Conservation (phyloP, 35 echinoderm and acorn worm species). For the Ophiothrix spiculata region DNA sequence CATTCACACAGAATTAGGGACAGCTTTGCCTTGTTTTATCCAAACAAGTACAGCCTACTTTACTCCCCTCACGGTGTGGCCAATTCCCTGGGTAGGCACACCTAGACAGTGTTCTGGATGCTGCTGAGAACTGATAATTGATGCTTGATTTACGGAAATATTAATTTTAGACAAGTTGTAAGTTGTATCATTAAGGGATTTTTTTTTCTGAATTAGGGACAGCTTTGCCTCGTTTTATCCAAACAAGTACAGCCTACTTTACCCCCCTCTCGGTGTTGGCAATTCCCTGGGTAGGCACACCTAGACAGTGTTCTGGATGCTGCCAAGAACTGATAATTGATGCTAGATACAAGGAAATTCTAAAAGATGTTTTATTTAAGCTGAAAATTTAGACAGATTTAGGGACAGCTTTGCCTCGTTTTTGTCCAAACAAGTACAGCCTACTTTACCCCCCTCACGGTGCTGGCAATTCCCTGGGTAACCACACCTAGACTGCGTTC, state of each 20-base stretch:
- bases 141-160: neutral
- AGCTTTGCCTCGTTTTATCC: too few species aligned
- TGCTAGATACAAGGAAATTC: too few species aligned
- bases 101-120: neutral
- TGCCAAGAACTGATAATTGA: neutral
- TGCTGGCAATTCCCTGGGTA: too few species aligned
- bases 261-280: neutral
- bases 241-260: too few species aligned
- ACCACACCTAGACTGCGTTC: too few species aligned
- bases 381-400: too few species aligned
- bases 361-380: neutral
- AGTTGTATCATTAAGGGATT: neutral
- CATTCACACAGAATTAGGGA: neutral
- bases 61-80: neutral
- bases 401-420: too few species aligned
- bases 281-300: neutral
- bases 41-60: constrained; percentile 1
- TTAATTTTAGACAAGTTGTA: too few species aligned
- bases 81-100: neutral
- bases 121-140: neutral
- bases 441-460: too few species aligned
- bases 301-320: neutral
- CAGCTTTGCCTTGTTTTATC: constrained; percentile 2
- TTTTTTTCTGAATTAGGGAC: too few species aligned
- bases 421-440: too few species aligned